phyloP scores from a whole-genome alignment of 2,797 vertebrate species.

The Pithecia hirsuta region DNA sequence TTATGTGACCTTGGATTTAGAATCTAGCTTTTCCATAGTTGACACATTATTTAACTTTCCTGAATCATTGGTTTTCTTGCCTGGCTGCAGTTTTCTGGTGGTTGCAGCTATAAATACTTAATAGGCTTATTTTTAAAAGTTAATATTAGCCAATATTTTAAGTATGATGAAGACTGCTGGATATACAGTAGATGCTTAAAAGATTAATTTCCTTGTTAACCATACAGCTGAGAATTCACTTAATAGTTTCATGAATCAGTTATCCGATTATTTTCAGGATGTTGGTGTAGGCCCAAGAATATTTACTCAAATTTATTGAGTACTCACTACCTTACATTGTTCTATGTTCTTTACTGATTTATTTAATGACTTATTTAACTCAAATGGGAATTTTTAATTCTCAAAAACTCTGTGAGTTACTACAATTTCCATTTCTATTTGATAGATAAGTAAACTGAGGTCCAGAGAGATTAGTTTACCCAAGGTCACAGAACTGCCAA shows the following conservation, averaged over 20 bases:
- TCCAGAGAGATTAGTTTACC: neutral
- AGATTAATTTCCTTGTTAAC: conserved; percentile 49
- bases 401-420: neutral
- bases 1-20: neutral
- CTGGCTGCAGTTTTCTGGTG: neutral
- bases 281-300: neutral
- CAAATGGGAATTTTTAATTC: neutral
- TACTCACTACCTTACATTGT: neutral
- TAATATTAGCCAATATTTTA: conserved; percentile 39
- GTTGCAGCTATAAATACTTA: conserved; percentile 29
- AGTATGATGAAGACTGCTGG: conserved; percentile 16
- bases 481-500: neutral
- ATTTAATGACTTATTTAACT: neutral
- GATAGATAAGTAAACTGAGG: neutral
- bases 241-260: neutral
- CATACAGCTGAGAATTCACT: neutral
- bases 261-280: conserved; percentile 47
- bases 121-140: conserved; percentile 57
- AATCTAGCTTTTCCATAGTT: neutral
- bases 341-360: neutral
- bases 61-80: neutral
- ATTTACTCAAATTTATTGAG: neutral
- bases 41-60: neutral
- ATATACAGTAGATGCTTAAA: conserved; percentile 23
- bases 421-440: neutral